Evolutionary conservation across 2,888 invertebrate species (phyloP).

Genomic region (Hirtodrosophila duncani): DNA sequence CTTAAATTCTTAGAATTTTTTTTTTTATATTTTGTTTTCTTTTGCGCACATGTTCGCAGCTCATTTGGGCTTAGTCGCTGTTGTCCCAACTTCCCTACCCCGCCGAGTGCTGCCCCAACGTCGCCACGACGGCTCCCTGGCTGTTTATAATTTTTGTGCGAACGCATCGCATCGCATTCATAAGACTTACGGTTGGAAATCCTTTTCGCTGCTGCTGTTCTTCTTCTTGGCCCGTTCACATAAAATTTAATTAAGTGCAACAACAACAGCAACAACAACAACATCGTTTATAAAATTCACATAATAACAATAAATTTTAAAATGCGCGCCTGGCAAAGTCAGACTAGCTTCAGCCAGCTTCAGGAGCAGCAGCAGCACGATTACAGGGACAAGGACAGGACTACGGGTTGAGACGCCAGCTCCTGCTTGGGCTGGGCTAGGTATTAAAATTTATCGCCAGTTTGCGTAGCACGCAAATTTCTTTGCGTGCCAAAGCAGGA

Average conservation of each 20-base stretch:
- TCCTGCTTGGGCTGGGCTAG: slow-evolving; percentile 35
- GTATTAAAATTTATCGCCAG: slow-evolving; percentile 71
- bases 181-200: slow-evolving; percentile 14
- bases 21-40: background rate
- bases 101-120: too few relatives aligned
- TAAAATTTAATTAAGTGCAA: slow-evolving; percentile 71
- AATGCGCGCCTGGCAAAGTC: slow-evolving; percentile 48
- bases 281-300: slow-evolving; percentile 72
- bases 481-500: slow-evolving; percentile 40
- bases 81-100: background rate
- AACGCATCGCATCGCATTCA: background rate
- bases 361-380: background rate
- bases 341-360: background rate
- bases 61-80: slow-evolving; percentile 7
- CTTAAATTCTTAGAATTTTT: background rate
- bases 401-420: too few relatives aligned
- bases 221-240: slow-evolving; percentile 46
- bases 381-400: too few relatives aligned
- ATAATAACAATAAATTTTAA: slow-evolving; percentile 72
- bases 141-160: slow-evolving; percentile 22
- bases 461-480: slow-evolving; percentile 65
- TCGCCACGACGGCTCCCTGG: slow-evolving; percentile 10
- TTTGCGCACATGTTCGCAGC: slow-evolving; percentile 1
- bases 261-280: slow-evolving; percentile 44
- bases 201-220: slow-evolving; percentile 10